Conservation (phyloP, 2,113 vertebrate species). For the Rhinopomastus cyanomelas region DNA sequence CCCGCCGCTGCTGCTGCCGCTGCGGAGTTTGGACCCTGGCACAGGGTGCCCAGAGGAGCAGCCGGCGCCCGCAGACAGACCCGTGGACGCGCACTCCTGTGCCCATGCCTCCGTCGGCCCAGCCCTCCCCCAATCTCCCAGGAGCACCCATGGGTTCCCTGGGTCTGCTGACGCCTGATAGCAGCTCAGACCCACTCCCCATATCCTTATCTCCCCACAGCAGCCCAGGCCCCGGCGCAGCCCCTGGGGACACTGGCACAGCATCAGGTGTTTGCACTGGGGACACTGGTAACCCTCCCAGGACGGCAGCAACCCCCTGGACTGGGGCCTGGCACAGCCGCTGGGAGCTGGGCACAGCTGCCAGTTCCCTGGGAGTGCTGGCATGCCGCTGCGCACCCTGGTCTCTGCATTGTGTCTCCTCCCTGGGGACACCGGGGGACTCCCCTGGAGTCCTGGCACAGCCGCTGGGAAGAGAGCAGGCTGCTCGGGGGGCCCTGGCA, state of each 20-base stretch:
- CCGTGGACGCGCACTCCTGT: neutral
- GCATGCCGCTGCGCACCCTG: neutral
- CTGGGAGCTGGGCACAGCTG: too few species aligned
- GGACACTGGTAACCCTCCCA: too few species aligned
- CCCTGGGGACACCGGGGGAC: neutral
- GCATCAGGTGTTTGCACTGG: too few species aligned
- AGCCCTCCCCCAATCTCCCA: accelerated
- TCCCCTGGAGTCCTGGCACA: neutral
- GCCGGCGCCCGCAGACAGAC: accelerated
- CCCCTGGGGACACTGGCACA: neutral
- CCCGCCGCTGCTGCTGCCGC: accelerated
- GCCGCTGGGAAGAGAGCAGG: neutral
- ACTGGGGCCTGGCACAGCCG: too few species aligned
- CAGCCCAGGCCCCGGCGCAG: neutral
- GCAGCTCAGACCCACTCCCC: accelerated
- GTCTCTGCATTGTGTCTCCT: too few species aligned
- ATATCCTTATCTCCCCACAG: accelerated
- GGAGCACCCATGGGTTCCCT: accelerated
- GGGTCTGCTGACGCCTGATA: accelerated
- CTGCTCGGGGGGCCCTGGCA: neutral
- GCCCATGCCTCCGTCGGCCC: accelerated
- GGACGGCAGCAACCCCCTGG: neutral
- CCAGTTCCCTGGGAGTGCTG: too few species aligned
- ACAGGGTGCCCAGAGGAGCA: neutral
- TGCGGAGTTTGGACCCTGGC: neutral